phyloP scores from a whole-genome alignment of 2,797 vertebrate genomes.

The Semotilus atromaculatus region DNA sequence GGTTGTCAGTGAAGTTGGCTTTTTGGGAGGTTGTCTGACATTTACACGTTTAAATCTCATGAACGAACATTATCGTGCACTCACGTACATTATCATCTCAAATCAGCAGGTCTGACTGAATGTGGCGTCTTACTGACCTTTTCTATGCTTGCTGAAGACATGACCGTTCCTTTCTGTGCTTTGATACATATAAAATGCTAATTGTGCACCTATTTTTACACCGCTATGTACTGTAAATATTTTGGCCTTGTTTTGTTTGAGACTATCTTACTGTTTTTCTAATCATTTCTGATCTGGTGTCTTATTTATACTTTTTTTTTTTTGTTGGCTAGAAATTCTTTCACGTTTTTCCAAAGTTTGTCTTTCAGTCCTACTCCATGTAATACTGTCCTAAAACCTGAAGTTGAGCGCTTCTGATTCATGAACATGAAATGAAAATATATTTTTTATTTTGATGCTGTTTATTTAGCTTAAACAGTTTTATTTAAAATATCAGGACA shows the following conservation, averaged over 20 bases:
- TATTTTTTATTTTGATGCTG: neutral
- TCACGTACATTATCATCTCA: constrained; percentile 29
- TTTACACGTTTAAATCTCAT: constrained; percentile 11
- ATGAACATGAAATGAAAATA: neutral
- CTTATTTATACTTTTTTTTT: constrained; percentile 25
- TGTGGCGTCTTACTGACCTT: constrained; percentile 47
- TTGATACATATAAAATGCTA: constrained; percentile 47
- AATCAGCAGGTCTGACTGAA: constrained; percentile 66
- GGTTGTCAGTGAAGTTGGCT: constrained; percentile 16
- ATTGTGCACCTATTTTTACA: constrained; percentile 42
- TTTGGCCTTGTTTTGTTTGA: constrained; percentile 47
- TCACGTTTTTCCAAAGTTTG: constrained; percentile 74
- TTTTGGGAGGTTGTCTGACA: constrained; percentile 48
- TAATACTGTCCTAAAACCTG: neutral
- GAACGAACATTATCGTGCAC: neutral
- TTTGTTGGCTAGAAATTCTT: neutral
- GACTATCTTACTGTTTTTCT: neutral
- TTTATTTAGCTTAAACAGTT: constrained; percentile 32
- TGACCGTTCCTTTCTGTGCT: constrained; percentile 29
- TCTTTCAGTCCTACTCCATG: constrained; percentile 64
- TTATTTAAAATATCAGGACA: neutral
- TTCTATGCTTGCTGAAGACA: constrained; percentile 51
- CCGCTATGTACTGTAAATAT: constrained; percentile 62
- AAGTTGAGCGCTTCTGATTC: neutral
- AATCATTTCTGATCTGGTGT: constrained; percentile 7